Evolutionary conservation across 2,113 vertebrate genomes (phyloP).

Genomic region (Anarhynchus alexandrinus): DNA sequence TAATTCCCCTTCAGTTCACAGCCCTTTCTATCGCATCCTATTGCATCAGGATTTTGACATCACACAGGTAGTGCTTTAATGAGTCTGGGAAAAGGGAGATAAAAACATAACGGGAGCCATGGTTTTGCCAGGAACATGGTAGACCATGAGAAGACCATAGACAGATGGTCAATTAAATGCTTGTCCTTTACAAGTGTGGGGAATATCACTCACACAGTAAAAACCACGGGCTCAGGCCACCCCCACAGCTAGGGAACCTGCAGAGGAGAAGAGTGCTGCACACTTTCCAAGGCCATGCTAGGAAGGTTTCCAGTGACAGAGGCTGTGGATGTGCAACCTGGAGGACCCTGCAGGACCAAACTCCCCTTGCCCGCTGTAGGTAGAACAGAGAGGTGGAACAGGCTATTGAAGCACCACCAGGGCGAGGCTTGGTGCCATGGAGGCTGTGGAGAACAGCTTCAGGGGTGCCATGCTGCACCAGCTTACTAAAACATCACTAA

Average conservation of each 20-base stretch:
- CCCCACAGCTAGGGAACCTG: not conserved
- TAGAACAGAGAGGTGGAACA: not conserved
- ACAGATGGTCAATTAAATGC: conserved; percentile 42
- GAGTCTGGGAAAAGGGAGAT: not conserved
- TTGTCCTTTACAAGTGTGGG: not conserved
- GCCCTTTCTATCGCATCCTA: not conserved
- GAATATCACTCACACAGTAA: not conserved
- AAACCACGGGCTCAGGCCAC: not conserved
- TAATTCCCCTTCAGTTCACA: not conserved
- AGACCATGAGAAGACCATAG: not conserved
- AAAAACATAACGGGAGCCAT: not conserved
- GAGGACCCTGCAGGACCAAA: not conserved
- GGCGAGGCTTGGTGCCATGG: not conserved
- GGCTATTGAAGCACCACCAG: not conserved
- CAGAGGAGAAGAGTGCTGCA: not conserved
- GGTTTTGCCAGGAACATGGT: not conserved
- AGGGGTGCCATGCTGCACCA: rapidly evolving
- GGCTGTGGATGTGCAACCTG: not conserved
- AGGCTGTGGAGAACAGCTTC: not conserved
- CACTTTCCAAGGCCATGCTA: not conserved
- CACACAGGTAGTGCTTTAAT: not conserved
- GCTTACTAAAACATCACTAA: not conserved
- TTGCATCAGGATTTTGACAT: not conserved
- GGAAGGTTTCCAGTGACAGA: not conserved
- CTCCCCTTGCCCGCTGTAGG: not conserved